A percentile compares a stretch with the other conserved stretches of the same genome.
Conservation (phyloP, 2,797 vertebrate genomes). For the Botia kubotai region DNA sequence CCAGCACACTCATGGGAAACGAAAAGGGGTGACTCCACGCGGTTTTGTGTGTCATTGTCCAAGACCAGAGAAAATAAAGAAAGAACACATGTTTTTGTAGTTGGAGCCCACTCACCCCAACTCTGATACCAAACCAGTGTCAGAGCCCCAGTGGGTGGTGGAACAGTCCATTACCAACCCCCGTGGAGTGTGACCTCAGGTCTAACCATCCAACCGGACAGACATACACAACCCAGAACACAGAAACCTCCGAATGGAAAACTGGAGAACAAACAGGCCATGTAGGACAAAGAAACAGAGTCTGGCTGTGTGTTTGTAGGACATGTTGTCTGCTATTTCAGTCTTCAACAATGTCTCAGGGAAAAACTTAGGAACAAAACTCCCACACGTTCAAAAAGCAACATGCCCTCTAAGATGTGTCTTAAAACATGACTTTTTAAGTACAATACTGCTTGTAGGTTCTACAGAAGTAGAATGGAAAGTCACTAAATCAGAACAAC, state of each 20-base stretch:
- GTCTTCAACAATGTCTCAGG: conserved; percentile 33
- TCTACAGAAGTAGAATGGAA: conserved; percentile 16
- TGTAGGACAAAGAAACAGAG: conserved; percentile 6
- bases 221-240: conserved; percentile 32
- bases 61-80: conserved; percentile 62
- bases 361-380: conserved; percentile 32
- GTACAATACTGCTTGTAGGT: conserved; percentile 19
- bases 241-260: conserved; percentile 48
- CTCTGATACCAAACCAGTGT: conserved; percentile 32
- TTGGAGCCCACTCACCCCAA: conserved; percentile 37
- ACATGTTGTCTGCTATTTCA: conserved; percentile 18
- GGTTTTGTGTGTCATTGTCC: conserved; percentile 54
- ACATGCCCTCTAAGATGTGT: conserved; percentile 15
- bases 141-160: conserved; percentile 39
- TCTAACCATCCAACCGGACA: conserved; percentile 18
- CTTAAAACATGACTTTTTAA: conserved; percentile 27
- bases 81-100: conserved; percentile 50
- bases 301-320: background rate
- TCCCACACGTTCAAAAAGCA: conserved; percentile 13
- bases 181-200: conserved; percentile 42
- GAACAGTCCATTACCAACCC: conserved; percentile 29
- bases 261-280: conserved; percentile 19
- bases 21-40: conserved; percentile 53
- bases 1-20: conserved; percentile 55
- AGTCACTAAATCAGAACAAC: background rate